Percentiles rank a stretch among this genome's conserved stretches.
These are phyloP conservation scores for Loripinus fragilis DNA, from an alignment of 2,888 invertebrate species.

Conservation along the genomic window DNA sequence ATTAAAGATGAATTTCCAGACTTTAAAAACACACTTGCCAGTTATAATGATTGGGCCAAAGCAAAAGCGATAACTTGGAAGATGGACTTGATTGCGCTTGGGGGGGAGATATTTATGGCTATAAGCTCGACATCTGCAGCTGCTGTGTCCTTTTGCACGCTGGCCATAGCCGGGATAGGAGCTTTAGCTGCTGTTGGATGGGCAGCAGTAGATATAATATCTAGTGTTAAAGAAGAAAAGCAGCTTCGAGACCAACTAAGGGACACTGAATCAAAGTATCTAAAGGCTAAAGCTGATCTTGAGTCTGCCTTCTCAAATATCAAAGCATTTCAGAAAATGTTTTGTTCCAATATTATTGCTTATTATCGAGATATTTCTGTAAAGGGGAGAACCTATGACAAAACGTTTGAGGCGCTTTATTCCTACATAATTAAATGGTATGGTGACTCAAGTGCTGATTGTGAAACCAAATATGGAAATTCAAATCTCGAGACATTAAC, in stretches of 20 bases:
- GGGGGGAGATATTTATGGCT: not conserved
- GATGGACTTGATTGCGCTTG: not conserved
- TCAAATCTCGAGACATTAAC: slow-evolving; percentile 6
- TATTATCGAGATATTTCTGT: not conserved
- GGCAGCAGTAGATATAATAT: not conserved
- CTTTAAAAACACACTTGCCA: not conserved
- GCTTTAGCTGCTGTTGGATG: not conserved
- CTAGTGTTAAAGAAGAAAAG: slow-evolving; percentile 1
- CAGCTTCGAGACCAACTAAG: not conserved
- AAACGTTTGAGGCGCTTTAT: not conserved
- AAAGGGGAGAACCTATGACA: not conserved
- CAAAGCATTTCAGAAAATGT: not conserved
- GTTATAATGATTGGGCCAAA: not conserved
- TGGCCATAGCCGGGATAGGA: not conserved
- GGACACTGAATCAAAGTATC: slow-evolving; percentile 7
- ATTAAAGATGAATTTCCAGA: not conserved
- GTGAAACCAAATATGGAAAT: not conserved
- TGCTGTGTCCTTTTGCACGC: not conserved
- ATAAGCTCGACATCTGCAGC: not conserved
- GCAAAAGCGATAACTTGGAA: not conserved
- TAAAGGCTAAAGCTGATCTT: slow-evolving; percentile 10
- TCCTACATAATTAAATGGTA: not conserved
- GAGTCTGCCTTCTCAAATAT: not conserved
- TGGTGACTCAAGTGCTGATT: not conserved
- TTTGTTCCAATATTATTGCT: not conserved